phyloP scores from a whole-genome alignment of 2,888 invertebrate genomes.

The Lomographa bimaculata region DNA sequence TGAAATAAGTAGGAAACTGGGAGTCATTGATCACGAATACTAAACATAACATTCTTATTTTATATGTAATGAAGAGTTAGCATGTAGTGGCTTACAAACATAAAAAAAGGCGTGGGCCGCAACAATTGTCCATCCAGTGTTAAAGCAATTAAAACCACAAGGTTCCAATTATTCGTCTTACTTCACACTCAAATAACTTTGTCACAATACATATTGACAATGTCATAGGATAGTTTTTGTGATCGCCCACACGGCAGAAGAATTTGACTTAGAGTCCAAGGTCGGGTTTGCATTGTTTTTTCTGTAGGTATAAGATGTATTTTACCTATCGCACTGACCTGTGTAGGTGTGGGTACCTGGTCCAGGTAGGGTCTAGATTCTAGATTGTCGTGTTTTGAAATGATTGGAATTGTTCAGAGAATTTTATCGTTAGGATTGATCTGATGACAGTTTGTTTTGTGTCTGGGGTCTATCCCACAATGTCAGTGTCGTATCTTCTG shows the following conservation, averaged over 20 bases:
- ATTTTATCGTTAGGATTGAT: conserved; percentile 1
- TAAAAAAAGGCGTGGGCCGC: conserved; percentile 64
- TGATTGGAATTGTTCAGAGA: conserved; percentile 14
- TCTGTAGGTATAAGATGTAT: conserved; percentile 52
- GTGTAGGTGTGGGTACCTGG: conserved; percentile 43
- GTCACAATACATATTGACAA: conserved; percentile 54
- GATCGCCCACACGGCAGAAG: conserved; percentile 75
- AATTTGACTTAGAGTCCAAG: conserved; percentile 79
- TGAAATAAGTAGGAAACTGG: no score
- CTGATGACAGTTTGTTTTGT: no score
- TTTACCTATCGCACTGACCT: conserved; percentile 57
- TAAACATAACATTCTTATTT: no score
- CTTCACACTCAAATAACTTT: conserved; percentile 50
- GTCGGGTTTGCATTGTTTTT: conserved; percentile 74
- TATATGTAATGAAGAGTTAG: no score
- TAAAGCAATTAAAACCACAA: conserved; percentile 53
- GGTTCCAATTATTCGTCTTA: conserved; percentile 49
- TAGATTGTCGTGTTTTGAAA: conserved; percentile 33
- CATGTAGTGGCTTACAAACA: conserved; percentile 25
- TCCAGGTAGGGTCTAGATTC: conserved; percentile 38
- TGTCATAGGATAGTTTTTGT: conserved; percentile 83
- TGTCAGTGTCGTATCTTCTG: no score
- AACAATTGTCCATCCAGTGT: conserved; percentile 79
- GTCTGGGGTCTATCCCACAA: no score
- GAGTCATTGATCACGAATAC: no score